These are phyloP conservation scores for Ciona savignyi DNA, from an alignment of 23 tunicate species.

Conservation along the genomic window DNA sequence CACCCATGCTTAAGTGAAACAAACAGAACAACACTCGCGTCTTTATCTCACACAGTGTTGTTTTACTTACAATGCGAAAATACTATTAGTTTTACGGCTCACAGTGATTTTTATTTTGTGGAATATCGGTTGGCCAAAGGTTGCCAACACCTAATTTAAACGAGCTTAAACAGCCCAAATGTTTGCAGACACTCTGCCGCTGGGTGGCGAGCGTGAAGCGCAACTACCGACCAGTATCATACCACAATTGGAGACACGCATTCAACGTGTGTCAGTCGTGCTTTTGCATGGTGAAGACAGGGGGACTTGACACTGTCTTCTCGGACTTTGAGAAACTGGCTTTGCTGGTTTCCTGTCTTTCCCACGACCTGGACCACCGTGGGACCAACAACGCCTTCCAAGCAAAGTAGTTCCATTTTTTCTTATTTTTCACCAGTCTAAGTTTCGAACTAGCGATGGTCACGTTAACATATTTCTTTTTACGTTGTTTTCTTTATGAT, in stretches of 20 bases:
- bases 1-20: too few relatives aligned
- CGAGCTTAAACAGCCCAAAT: too few relatives aligned
- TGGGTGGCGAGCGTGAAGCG: conserved; percentile 89
- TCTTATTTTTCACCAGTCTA: neutral
- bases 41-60: too few relatives aligned
- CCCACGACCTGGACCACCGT: conserved; percentile 90
- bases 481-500: too few relatives aligned
- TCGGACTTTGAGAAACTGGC: conserved; percentile 67
- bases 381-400: conserved; percentile 92
- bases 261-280: conserved; percentile 92
- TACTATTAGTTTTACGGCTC: too few relatives aligned
- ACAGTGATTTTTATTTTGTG: too few relatives aligned
- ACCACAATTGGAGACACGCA: conserved; percentile 96
- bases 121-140: too few relatives aligned
- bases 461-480: too few relatives aligned
- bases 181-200: conserved; percentile 50
- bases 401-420: conserved; percentile 57
- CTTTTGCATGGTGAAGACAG: conserved; percentile 76
- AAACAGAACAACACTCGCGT: too few relatives aligned
- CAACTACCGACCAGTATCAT: conserved; percentile 69
- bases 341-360: conserved; percentile 66
- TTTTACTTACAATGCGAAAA: too few relatives aligned
- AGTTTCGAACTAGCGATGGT: too few relatives aligned
- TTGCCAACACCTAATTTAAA: too few relatives aligned
- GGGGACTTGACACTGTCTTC: conserved; percentile 38